Evolutionary conservation across 2,888 invertebrate species (phyloP).

Genomic region (Cryptocheilus praepositus): DNA sequence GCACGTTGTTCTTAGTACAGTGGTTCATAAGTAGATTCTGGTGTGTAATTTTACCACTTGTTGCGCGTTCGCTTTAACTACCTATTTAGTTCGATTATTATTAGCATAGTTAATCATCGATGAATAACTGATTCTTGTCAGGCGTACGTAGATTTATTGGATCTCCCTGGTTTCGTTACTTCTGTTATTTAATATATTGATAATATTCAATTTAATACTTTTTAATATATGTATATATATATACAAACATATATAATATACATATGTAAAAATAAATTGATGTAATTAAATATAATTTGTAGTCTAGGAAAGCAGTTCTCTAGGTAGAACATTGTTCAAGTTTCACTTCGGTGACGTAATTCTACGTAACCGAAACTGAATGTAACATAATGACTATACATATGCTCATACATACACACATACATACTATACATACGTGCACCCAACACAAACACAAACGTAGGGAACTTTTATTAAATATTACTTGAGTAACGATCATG

Average conservation of each 20-base stretch:
- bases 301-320: constrained; percentile 52
- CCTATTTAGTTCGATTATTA: constrained; percentile 47
- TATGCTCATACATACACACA: constrained; percentile 43
- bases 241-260: constrained; percentile 45
- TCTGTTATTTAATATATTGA: constrained; percentile 61
- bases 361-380: constrained; percentile 32
- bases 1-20: background rate
- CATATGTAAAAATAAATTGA: constrained; percentile 67
- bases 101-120: constrained; percentile 45
- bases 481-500: constrained; percentile 51
- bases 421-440: constrained; percentile 54
- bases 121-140: constrained; percentile 41
- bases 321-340: constrained; percentile 67
- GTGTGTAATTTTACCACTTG: constrained; percentile 39
- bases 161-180: constrained; percentile 57
- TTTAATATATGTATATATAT: constrained; percentile 54
- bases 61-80: constrained; percentile 54
- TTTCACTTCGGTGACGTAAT: constrained; percentile 59
- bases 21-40: constrained; percentile 35
- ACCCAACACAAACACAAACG: constrained; percentile 38
- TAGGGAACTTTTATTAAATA: constrained; percentile 40
- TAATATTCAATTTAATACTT: constrained; percentile 62
- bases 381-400: constrained; percentile 53
- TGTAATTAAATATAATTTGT: constrained; percentile 66
- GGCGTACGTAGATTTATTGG: constrained; percentile 55